These are phyloP conservation scores for Brachionus rubens DNA, from an alignment of 1,140 invertebrate species.

Conservation along the genomic window DNA sequence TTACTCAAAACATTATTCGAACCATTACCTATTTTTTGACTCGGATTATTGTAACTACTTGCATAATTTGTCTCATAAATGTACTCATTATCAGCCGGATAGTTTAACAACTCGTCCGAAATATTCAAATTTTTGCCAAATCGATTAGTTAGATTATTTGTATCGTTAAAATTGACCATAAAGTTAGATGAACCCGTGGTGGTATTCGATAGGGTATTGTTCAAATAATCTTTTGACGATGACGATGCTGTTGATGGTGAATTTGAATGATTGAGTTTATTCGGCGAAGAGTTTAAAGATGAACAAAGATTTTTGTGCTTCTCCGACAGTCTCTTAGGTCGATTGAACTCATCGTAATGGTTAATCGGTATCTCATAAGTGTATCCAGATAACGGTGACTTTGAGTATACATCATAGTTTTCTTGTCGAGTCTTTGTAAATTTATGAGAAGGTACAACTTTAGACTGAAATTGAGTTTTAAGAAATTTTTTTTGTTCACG, in stretches of 20 bases:
- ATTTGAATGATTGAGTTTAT: slow-evolving; percentile 3
- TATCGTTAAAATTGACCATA: neutral
- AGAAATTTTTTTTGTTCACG: neutral
- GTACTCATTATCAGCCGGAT: slow-evolving; percentile 31
- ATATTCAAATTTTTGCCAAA: neutral
- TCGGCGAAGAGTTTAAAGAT: neutral
- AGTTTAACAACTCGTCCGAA: neutral
- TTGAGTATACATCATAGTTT: neutral
- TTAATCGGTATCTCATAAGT: neutral
- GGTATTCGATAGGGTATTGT: neutral
- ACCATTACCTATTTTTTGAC: no score
- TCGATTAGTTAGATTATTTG: neutral
- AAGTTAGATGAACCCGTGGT: neutral
- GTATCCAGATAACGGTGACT: neutral
- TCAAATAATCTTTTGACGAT: neutral
- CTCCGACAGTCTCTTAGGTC: neutral
- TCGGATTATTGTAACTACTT: no score
- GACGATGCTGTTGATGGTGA: neutral
- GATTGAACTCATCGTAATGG: slow-evolving; percentile 19
- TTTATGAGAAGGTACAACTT: neutral
- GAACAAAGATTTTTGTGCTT: neutral
- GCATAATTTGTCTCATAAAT: slow-evolving; percentile 10
- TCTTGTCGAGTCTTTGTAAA: neutral
- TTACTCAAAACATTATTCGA: no score
- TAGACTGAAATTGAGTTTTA: neutral